Evolutionary conservation across 2,797 vertebrate genomes (phyloP), one percentile per base, ranked within the genome.

Genomic region (Bucorvus abyssinicus): DNA sequence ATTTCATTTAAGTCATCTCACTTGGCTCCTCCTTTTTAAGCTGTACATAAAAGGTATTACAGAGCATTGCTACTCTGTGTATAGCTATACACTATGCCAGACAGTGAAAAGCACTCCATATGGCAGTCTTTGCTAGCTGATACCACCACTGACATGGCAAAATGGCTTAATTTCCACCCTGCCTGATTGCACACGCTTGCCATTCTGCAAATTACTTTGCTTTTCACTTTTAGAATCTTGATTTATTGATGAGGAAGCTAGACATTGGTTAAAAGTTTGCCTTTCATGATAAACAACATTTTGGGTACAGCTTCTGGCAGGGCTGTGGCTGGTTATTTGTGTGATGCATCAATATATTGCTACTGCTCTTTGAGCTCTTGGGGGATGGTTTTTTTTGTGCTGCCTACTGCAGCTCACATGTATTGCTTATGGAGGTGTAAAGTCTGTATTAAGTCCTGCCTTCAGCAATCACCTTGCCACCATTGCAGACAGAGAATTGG

Each of bases 301-400:
- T 87, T 63, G 53, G 14, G 11, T 67, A 23, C 20, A 61, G 34
- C 64, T 55, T 69, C 52, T 92, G 71, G 9, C 23, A 60, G 17
- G 30, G 12, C 47, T 85, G 19, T 4, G 1, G 14, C 53, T 76
- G 23, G 10, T 82, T 68, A 12, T 34, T 18, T 0, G 0, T 42
- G 34, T 38, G 11, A 14, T 87, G 36, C 18, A 14, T 67, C 13
- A 34, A 16, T n/a, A 16, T 36, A 24, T 49, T 26, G 7, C 42
- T 47, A 27, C 29, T 55, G 32, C 12, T 47, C 13, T 69, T 52
- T 50, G 24, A 74, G 30, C 24, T 61, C 34, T 3, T 4, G 13
- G 3, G 2, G 7, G 6, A 55, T 55, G 38, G 75, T n/a, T 73
- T 77, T 56, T 17, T 34, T 12, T 49, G 8, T 64, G 17, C 22